Base-by-base conservation (phyloP, 2,888 invertebrate genomes). In the Caenorhabditis zanzibari region DNA sequence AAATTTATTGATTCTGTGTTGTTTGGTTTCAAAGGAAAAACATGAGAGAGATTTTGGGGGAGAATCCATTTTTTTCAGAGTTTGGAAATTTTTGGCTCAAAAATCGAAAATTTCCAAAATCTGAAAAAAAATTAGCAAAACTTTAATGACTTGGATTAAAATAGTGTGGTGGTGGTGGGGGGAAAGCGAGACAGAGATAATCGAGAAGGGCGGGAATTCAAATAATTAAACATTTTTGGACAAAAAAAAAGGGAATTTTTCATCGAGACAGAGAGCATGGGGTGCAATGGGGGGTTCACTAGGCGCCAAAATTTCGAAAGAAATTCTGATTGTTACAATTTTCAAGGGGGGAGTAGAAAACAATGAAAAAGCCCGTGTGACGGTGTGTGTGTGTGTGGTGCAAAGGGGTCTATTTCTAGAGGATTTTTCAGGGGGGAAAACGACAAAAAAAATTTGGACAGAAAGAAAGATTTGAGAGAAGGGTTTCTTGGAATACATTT, bases 141-240 rank as follows among this genome's bases (percentile, higher is more conserved):
- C 22, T 38, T 38, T 32, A 4, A 6, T 32, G 32, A 32, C 32
- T 32, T 32, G 32, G 38, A 38, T 12, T 10, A 38, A 38, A 38
- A 38, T 10, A 38, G 12, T 12, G 38, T 10, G 22, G n/a, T n/a
- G n/a, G n/a, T n/a, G n/a, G n/a, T n/a, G n/a, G n/a, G n/a, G n/a
- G n/a, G 32, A 47, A 72, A 72, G 71, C 71, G 71, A 73, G 71
- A 73, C 22, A 12, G 44, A 44, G 73, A 73, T 38, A 52, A 63
- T 63, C 61, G 59, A 35, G 73, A 58, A n/a, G n/a, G 49, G 32
- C 22, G 56, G 24, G 44, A 41, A 63, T 24, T 58, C 44, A 44
- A 59, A 44, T 38, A 74, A 52, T 41, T 54, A 68, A 66, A 7
- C 32, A 44, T 58, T 56, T 56, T 56, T 26, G 26, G 26, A 32